Evolutionary conservation across 2,888 invertebrate genomes (phyloP).

Genomic region (Epirrhoe tristata): DNA sequence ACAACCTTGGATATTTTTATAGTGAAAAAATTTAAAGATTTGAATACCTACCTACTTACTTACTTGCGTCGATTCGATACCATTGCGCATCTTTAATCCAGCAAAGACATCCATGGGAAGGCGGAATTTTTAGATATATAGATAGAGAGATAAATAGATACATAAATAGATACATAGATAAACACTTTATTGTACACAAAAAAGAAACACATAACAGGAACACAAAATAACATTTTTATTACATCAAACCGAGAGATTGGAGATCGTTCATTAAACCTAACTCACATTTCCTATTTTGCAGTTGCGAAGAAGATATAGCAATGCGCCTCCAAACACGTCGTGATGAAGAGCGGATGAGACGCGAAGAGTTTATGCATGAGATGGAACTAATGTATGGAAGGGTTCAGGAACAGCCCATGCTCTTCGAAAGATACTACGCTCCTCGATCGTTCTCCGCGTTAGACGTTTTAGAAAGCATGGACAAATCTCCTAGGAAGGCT

Average conservation of each 20-base stretch:
- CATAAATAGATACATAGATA: too few species aligned
- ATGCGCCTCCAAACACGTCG: conserved; percentile 88
- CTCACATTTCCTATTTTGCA: conserved; percentile 40
- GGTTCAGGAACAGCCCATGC: conserved; percentile 88
- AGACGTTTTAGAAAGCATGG: conserved; percentile 58
- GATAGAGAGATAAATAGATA: too few species aligned
- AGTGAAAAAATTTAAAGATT: too few species aligned
- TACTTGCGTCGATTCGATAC: too few species aligned
- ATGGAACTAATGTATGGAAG: conserved; percentile 90
- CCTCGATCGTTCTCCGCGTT: conserved; percentile 72
- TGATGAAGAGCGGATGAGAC: conserved; percentile 88
- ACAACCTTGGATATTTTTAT: background rate
- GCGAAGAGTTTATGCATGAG: conserved; percentile 88
- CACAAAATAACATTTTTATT: too few species aligned
- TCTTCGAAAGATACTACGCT: conserved; percentile 89
- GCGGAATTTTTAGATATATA: too few species aligned
- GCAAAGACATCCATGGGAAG: too few species aligned
- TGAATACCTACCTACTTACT: background rate
- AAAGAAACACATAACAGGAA: too few species aligned
- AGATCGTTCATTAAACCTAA: background rate
- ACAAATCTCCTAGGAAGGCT: conserved; percentile 69
- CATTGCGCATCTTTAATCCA: too few species aligned
- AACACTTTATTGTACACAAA: too few species aligned
- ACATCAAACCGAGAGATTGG: background rate
- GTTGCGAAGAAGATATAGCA: conserved; percentile 88